phyloP scores from a whole-genome alignment of 2,113 vertebrate species.

The Ardeotis arabs region DNA sequence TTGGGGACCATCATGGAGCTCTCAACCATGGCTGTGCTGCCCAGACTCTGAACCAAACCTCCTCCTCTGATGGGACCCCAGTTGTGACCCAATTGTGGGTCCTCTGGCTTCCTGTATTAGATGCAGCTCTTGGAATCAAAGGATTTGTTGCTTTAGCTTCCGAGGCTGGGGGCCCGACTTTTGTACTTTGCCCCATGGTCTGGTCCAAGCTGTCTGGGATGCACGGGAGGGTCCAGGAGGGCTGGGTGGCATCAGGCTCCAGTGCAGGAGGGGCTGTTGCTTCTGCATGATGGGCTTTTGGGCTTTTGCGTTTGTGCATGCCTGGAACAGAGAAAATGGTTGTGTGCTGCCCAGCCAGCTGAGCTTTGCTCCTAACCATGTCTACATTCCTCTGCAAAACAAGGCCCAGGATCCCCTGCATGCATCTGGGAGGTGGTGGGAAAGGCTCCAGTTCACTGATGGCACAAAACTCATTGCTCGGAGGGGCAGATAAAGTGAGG shows the following conservation, averaged over 20 bases:
- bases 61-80: background rate
- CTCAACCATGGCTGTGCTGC: background rate
- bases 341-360: background rate
- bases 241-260: background rate
- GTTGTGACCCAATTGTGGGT: background rate
- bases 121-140: background rate
- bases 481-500: background rate
- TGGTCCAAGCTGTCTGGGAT: background rate
- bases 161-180: background rate
- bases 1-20: background rate
- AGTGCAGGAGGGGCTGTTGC: background rate
- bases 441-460: background rate
- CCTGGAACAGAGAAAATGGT: background rate
- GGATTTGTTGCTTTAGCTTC: background rate
- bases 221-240: background rate
- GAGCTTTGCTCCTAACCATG: background rate
- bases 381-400: background rate
- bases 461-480: background rate
- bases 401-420: background rate
- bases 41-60: background rate
- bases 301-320: background rate
- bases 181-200: background rate
- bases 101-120: background rate
- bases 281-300: background rate
- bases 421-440: background rate